Conservation (phyloP, 35 echinoderm and acorn worm species). For the Strongylocentrotus purpuratus region DNA sequence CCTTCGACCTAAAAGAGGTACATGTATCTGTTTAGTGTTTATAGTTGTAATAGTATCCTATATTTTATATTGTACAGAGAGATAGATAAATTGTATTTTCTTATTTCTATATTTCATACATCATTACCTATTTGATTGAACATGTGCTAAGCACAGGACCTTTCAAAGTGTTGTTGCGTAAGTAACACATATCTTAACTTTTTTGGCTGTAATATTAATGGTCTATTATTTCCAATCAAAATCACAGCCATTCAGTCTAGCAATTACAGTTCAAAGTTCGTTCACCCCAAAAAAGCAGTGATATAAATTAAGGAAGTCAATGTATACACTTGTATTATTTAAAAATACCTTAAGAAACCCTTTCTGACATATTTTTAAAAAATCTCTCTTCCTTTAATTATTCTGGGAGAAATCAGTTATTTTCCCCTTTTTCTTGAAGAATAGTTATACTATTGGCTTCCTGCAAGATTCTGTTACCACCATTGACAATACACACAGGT, state of each 20-base stretch:
- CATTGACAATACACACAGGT: too few species aligned
- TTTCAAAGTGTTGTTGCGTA: background rate
- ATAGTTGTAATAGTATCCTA: background rate
- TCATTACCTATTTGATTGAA: background rate
- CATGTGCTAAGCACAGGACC: background rate
- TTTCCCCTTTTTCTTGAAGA: too few species aligned
- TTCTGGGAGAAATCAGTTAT: too few species aligned
- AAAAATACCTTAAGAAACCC: too few species aligned
- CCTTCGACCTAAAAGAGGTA: background rate
- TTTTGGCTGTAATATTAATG: background rate
- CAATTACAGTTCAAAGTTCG: too few species aligned
- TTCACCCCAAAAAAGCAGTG: too few species aligned
- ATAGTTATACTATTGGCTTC: too few species aligned
- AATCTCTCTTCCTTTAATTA: too few species aligned
- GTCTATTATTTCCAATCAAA: background rate
- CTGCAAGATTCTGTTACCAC: too few species aligned
- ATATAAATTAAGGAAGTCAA: too few species aligned
- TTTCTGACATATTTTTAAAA: too few species aligned
- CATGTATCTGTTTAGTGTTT: background rate
- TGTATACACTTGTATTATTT: too few species aligned
- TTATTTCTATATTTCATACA: constrained; percentile 19
- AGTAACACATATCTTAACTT: background rate
- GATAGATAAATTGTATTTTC: background rate
- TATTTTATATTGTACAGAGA: constrained; percentile 42
- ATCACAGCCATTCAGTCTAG: background rate